phyloP scores from a whole-genome alignment of 2,113 vertebrate species.

The Colistium nudipinnis region DNA sequence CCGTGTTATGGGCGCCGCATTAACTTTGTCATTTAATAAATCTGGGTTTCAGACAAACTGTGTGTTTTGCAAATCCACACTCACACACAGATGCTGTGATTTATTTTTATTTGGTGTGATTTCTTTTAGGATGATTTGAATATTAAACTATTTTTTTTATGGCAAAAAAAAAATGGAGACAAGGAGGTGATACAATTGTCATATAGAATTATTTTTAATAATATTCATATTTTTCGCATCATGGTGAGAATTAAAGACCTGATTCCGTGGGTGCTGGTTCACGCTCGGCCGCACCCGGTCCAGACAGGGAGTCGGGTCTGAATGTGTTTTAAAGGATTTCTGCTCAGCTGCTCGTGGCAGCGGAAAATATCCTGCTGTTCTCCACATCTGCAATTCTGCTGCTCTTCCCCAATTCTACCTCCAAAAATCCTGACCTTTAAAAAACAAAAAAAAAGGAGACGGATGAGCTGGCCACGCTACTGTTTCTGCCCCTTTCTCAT shows the following conservation, averaged over 20 bases:
- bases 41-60: background rate
- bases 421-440: conserved; percentile 97
- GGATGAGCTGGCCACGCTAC: conserved; percentile 86
- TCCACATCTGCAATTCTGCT: conserved; percentile 91
- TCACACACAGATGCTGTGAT: too few species aligned
- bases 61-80: too few species aligned
- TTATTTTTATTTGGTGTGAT: too few species aligned
- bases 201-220: too few species aligned
- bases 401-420: conserved; percentile 89
- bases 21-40: conserved; percentile 6
- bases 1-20: conserved; percentile 1
- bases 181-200: background rate
- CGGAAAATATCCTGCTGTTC: conserved; percentile 98
- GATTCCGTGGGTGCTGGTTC: conserved; percentile 86
- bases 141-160: too few species aligned
- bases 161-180: background rate
- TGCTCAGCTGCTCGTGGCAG: conserved; percentile 97
- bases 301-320: conserved; percentile 92
- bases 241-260: conserved; percentile 71
- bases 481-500: conserved; percentile 68
- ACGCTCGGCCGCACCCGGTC: conserved; percentile 82
- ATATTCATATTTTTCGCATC: background rate
- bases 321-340: conserved; percentile 96
- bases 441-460: conserved; percentile 94
- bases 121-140: too few species aligned